Base-by-base conservation (phyloP, 1,140 invertebrate genomes). In the Zaprionus davidi region DNA sequence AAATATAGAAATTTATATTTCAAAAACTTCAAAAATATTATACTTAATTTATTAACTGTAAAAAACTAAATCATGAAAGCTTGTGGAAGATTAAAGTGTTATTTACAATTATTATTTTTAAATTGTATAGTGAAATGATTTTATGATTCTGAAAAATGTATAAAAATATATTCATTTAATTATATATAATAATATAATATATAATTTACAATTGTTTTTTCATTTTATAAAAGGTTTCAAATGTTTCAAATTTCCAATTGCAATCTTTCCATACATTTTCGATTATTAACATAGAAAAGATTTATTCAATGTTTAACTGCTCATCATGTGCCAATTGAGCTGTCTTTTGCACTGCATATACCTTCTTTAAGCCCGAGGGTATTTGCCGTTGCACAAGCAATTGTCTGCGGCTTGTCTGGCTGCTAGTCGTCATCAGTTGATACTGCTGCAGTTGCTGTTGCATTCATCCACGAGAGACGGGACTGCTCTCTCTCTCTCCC, bases 381-480 rank as follows among this genome's bases (percentile, higher is more conserved):
- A 71, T 57, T 22, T 68, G 66, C 56, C 83, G 72, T 83, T 77
- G 80, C 85, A 78, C 57, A 78, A 81, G 70, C 75, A 81, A 87
- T 87, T 84, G 84, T 87, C 84, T 87, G 84, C 84, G 46, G 64
- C 84, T 76, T 88, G 84, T 87, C 84, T 87, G 87, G 84, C 58
- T 79, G 81, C 79, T 82, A 83, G 70, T 80, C 81, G 77, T 87
- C 79, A 71, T 81, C 69, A 51, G 55, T 60, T 57, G 53, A 31
- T 49, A 31, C 55, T 57, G 82, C 60, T 82, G 63, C 44, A 26
- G 59, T 36, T 44, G 58, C 63, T 1, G 56, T 55, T 71, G 68
- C 68, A 46, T 34, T 34, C 31, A 9, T 11, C 28, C 28, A 31
- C 7, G 7, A 2, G 9, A 11, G 31, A 34, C 9, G 56, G 46